These are phyloP conservation scores for Bombylius major DNA, from an alignment of 2,888 invertebrate species.

Conservation along the genomic window DNA sequence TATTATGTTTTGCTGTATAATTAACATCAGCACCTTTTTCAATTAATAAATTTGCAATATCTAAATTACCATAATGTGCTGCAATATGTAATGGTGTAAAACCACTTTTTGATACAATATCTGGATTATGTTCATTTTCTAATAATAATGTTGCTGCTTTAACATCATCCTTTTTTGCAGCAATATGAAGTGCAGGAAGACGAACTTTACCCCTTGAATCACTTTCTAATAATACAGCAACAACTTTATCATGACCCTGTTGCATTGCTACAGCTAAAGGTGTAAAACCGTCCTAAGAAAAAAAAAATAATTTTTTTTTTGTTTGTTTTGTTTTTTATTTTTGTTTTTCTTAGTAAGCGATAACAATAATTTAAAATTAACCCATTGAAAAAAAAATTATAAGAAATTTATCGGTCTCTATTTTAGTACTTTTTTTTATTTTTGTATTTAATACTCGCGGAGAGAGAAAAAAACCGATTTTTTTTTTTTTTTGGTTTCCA, in stretches of 20 bases:
- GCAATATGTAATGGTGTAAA: constrained; percentile 98
- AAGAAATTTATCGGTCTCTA: no score
- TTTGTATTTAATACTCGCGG: no score
- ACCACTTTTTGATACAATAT: constrained; percentile 92
- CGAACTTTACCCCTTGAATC: constrained; percentile 93
- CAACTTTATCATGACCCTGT: constrained; percentile 94
- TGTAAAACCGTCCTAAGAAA: constrained; percentile 84
- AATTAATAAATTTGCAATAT: constrained; percentile 78
- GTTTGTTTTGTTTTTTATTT: no score
- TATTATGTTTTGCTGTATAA: constrained; percentile 92
- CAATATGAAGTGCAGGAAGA: constrained; percentile 92
- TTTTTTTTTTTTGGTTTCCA: no score
- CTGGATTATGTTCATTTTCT: constrained; percentile 93
- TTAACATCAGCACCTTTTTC: constrained; percentile 91
- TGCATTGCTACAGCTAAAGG: constrained; percentile 99
- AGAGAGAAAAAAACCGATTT: no score
- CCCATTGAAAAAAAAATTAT: no score
- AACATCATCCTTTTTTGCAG: constrained; percentile 97
- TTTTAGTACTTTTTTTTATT: no score
- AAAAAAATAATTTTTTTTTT: constrained; percentile 1
- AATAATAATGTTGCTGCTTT: constrained; percentile 86
- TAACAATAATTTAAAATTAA: no score
- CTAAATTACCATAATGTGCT: constrained; percentile 95
- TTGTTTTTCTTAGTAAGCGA: no score
- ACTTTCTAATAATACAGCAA: constrained; percentile 88